Conservation (phyloP, 1,140 invertebrate genomes). For the Formica exsecta region DNA sequence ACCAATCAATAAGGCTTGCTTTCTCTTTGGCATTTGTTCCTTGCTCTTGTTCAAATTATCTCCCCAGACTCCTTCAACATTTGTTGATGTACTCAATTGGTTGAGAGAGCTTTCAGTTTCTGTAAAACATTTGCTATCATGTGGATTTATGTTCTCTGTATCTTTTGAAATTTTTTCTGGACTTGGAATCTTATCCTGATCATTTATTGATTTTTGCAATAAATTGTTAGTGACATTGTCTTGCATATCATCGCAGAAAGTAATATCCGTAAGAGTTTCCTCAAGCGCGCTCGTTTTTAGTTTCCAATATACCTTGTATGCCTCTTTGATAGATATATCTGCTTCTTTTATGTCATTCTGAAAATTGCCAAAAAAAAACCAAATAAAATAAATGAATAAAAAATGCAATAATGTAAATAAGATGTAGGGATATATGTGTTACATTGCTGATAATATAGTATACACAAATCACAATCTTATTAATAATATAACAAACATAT, state of each 20-base stretch:
- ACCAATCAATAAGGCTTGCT: conserved; percentile 78
- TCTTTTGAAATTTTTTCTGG: conserved; percentile 30
- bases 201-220: conserved; percentile 30
- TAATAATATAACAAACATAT: background rate
- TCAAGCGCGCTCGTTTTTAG: conserved; percentile 91
- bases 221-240: conserved; percentile 70
- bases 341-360: conserved; percentile 93
- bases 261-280: conserved; percentile 88
- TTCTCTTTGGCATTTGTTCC: conserved; percentile 74
- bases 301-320: conserved; percentile 93
- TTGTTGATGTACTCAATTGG: conserved; percentile 72
- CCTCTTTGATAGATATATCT: conserved; percentile 89
- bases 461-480: background rate
- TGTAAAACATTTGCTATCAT: conserved; percentile 73
- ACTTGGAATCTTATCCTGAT: background rate
- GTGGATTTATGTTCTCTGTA: conserved; percentile 72
- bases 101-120: background rate
- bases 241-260: conserved; percentile 75
- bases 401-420: conserved; percentile 27
- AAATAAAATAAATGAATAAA: background rate
- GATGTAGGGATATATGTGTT: background rate
- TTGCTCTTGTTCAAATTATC: conserved; percentile 87
- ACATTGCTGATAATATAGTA: background rate
- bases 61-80: conserved; percentile 87
- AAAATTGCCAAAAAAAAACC: conserved; percentile 71